phyloP scores from a whole-genome alignment of 2,888 invertebrate genomes.

The Itoplectis maculator region DNA sequence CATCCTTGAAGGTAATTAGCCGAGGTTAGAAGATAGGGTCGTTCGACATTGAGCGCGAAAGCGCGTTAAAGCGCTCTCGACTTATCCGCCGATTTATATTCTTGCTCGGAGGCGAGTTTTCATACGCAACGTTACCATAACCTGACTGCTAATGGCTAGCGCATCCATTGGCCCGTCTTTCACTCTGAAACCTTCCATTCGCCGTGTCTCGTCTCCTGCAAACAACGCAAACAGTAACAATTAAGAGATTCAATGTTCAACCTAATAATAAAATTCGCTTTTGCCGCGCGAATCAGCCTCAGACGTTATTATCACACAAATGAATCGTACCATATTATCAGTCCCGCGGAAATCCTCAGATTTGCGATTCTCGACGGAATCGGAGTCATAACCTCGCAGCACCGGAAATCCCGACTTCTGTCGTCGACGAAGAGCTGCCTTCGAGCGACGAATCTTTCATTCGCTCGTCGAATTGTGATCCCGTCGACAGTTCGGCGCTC shows the following conservation, averaged over 20 bases:
- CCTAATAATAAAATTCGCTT: neutral
- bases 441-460: neutral
- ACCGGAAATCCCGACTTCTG: constrained; percentile 27
- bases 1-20: constrained; percentile 79
- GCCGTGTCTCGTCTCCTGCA: constrained; percentile 69
- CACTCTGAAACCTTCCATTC: constrained; percentile 78
- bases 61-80: neutral
- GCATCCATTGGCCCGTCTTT: constrained; percentile 79
- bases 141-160: constrained; percentile 79
- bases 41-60: too few species aligned
- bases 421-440: constrained; percentile 9
- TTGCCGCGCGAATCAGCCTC: too few species aligned
- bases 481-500: constrained; percentile 1
- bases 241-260: neutral
- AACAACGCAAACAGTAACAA: neutral
- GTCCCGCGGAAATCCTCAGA: constrained; percentile 43
- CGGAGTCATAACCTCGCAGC: constrained; percentile 62
- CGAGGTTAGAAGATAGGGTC: constrained; percentile 72
- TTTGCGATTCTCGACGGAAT: constrained; percentile 44
- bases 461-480: neutral
- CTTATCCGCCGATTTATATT: constrained; percentile 48
- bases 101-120: constrained; percentile 71
- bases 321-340: constrained; percentile 56
- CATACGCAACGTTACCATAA: constrained; percentile 80
- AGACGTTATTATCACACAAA: neutral